Conservation (phyloP, 1,140 invertebrate genomes). For the Papilio xuthus region DNA sequence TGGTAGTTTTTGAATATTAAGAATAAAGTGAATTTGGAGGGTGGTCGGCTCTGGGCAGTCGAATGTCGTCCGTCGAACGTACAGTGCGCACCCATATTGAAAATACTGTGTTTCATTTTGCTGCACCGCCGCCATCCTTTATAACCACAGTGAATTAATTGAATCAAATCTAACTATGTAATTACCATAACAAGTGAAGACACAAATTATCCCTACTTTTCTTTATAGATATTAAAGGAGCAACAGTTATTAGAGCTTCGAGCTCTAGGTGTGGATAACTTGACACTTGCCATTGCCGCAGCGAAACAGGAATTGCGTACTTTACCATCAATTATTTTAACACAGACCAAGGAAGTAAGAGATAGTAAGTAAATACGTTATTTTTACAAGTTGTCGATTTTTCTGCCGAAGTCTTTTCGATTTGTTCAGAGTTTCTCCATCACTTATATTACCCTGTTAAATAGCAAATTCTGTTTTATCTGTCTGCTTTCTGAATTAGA, state of each 20-base stretch:
- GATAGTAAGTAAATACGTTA: slow-evolving; percentile 56
- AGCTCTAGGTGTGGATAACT: slow-evolving; percentile 69
- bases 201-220: not conserved
- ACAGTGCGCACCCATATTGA: no score
- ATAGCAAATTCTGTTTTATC: not conserved
- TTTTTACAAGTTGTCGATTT: not conserved
- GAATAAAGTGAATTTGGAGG: no score
- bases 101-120: no score
- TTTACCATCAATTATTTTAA: slow-evolving; percentile 67
- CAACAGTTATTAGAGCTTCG: slow-evolving; percentile 70
- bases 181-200: no score
- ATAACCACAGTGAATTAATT: no score
- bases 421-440: not conserved
- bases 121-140: no score
- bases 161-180: no score
- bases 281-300: slow-evolving; percentile 67
- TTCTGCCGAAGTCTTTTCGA: not conserved
- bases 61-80: no score
- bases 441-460: not conserved
- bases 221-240: slow-evolving; percentile 52
- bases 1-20: no score
- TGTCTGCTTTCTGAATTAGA: not conserved
- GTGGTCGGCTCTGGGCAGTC: no score
- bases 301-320: slow-evolving; percentile 69
- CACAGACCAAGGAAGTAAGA: slow-evolving; percentile 67